Percentiles rank a stretch among this genome's conserved stretches.
phyloP scores from a whole-genome alignment of 2,797 vertebrate species.

The Diceros bicornis region DNA sequence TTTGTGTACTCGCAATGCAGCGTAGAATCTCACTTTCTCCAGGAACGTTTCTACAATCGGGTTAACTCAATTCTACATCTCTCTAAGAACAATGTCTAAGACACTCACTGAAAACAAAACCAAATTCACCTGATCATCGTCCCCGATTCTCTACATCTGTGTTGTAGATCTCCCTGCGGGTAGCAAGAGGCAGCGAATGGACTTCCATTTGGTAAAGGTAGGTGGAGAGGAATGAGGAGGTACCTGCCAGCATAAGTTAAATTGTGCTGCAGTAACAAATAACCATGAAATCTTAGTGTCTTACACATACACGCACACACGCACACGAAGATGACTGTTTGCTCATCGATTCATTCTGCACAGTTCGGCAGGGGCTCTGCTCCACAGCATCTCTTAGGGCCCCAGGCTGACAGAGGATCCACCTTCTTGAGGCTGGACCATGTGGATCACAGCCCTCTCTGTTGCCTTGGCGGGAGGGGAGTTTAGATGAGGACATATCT shows the following conservation, averaged over 20 bases:
- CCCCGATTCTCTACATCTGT: fast-evolving
- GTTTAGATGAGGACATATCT: fast-evolving
- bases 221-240: fast-evolving
- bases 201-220: neutral
- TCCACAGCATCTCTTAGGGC: fast-evolving
- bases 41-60: neutral
- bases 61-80: neutral
- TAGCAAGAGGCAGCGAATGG: neutral
- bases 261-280: fast-evolving
- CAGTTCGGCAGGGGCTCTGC: fast-evolving
- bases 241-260: fast-evolving
- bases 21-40: fast-evolving
- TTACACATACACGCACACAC: fast-evolving
- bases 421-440: fast-evolving
- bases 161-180: fast-evolving
- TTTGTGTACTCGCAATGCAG: fast-evolving
- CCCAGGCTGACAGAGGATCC: neutral
- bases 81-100: neutral
- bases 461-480: fast-evolving
- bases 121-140: fast-evolving
- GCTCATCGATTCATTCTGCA: fast-evolving
- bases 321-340: fast-evolving
- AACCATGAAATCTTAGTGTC: fast-evolving
- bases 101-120: neutral
- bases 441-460: no score